Base-by-base conservation (phyloP, 2,113 vertebrate species). In the Progne subis region DNA sequence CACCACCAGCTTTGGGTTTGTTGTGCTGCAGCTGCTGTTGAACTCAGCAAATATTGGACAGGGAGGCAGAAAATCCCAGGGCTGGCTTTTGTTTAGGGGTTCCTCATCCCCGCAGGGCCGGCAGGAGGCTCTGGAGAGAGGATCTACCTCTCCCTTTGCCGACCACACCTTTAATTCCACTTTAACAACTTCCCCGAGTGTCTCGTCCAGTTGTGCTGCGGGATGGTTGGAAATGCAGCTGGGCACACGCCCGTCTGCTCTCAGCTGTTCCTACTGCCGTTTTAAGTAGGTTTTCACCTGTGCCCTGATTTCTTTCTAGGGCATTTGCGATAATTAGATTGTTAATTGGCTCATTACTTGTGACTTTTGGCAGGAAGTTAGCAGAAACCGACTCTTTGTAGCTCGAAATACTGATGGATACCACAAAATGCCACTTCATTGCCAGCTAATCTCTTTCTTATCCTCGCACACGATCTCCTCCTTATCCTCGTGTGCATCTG, bases 301-400 rank as follows among this genome's bases (percentile, higher is more conserved):
- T 39, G 95, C 76, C 90, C 95, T 92, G 92, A 53, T 96, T 95
- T 93, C 88, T 96, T 97, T 96, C 90, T 95, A 70, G 95, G 95
- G 47, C 92, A 71, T 88, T 93, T 74, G 76, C 79, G 93, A 91
- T 94, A 90, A 96, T 95, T 95, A 91, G 93, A 25, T 85, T 81
- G 76, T 92, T 97, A 97, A 97, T 96, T 97, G 96, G 92, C 92
- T 96, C 93, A 79, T 92, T 96, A 94, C 86, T 94, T 91, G 76
- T 86, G 94, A 96, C 93, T 96, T 95, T 91, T 93, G 90, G 82
- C 94, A 96, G 91, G 95, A 94, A 94, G 87, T 79, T 81, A 86
- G 80, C 89, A 90, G 94, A 95, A 94, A 95, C 80, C 11, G 88
- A 90, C 71, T 94, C 87, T 78, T 86, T 57, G 71, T 91, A 83